Base-by-base conservation (phyloP, 2,888 invertebrate genomes). In the Erebia aethiops region DNA sequence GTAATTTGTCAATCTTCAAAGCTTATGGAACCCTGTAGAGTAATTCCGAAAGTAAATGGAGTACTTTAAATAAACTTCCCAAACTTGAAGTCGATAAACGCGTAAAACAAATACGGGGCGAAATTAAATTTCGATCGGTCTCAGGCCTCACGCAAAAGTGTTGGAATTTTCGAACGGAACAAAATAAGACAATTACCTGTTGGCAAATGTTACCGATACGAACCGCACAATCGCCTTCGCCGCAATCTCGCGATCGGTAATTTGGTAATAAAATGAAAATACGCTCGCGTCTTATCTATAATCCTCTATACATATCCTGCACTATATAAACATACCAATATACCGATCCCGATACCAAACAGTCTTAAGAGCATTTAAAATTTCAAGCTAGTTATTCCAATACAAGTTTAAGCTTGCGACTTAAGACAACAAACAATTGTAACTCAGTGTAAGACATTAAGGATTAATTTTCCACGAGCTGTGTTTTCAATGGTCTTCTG, bases 251-350 rank as follows among this genome's bases (percentile, higher is more conserved):
- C 87, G 88, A 94, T 94, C 94, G 93, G 93, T 92, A 93, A 93
- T 93, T 93, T 92, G 91, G 93, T 92, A 93, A 94, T 94, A 94
- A 94, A 94, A 93, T 91, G 93, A 92, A 92, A 93, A 94, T 92
- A 91, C 90, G 86, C 84, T 89, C 88, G 81, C 82, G 75, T 79
- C 90, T 92, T 93, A 93, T 93, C 93, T 89, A 85, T 86, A 87
- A 92, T 92, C 92, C 91, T 86, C 87, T 90, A 89, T 90, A 92
- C 89, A 89, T 85, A 91, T 84, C 84, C 84, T 81, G 81, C 78
- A 82, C 90, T 90, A 89, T 90, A 91, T 91, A 91, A 90, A 91
- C 88, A 91, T 86, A 84, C 13, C 46, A 14, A 21, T 3, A 18
- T 5, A 78, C 77, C 74, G 71, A 75, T 75, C 71, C 10, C 76